phyloP scores from a whole-genome alignment of 2,888 invertebrate species.

The Rhyacophila evoluta region DNA sequence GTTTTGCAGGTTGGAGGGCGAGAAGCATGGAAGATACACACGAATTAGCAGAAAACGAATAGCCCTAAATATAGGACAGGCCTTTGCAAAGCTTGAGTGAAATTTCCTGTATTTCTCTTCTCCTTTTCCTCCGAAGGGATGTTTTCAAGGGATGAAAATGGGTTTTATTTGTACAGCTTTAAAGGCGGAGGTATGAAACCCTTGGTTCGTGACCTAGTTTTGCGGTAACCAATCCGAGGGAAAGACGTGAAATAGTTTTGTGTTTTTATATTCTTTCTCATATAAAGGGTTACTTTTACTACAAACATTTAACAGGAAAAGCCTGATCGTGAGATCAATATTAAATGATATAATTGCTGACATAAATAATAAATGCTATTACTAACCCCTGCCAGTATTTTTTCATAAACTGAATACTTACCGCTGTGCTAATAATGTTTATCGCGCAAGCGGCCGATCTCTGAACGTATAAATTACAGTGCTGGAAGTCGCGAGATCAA shows the following conservation, averaged over 20 bases:
- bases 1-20: background rate
- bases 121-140: constrained; percentile 29
- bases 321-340: too few species aligned
- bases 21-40: constrained; percentile 3
- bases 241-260: background rate
- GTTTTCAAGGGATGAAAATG: constrained; percentile 36
- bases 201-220: constrained; percentile 14
- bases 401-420: too few species aligned
- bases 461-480: too few species aligned
- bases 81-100: constrained; percentile 45
- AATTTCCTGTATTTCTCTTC: constrained; percentile 49
- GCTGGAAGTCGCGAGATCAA: too few species aligned
- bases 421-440: too few species aligned
- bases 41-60: constrained; percentile 17
- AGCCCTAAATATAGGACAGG: background rate
- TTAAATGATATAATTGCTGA: too few species aligned
- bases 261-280: background rate
- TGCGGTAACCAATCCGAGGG: background rate
- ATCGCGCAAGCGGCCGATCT: too few species aligned
- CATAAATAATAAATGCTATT: too few species aligned
- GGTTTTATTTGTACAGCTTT: constrained; percentile 47
- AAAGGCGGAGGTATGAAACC: constrained; percentile 20
- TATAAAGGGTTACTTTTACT: background rate
- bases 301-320: too few species aligned
- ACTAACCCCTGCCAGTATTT: too few species aligned